These are phyloP conservation scores for Austrolebias charrua DNA, from an alignment of 2,797 vertebrate species.

Conservation along the genomic window DNA sequence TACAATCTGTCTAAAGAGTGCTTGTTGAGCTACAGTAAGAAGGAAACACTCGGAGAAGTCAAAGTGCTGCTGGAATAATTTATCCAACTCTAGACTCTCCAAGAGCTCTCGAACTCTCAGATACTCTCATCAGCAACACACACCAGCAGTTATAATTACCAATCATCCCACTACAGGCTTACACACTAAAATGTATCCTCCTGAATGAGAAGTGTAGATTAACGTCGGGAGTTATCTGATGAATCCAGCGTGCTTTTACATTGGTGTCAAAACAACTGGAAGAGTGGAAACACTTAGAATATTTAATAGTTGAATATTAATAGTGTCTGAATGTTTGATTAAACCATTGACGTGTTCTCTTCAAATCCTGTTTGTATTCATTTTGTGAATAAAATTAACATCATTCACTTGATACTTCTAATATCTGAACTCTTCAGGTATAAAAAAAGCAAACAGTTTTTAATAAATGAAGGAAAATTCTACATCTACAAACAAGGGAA, in stretches of 20 bases:
- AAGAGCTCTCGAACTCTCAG: constrained; percentile 47
- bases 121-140: constrained; percentile 32
- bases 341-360: not conserved
- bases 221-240: constrained; percentile 20
- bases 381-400: not conserved
- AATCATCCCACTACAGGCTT: constrained; percentile 2
- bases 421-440: not conserved
- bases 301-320: not conserved
- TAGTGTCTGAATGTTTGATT: not conserved
- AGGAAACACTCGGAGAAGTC: constrained; percentile 48
- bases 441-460: not conserved
- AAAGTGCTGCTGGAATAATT: constrained; percentile 65
- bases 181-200: constrained; percentile 22
- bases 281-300: not conserved
- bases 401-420: not conserved
- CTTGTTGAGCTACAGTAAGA: constrained; percentile 47
- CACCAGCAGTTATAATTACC: constrained; percentile 42
- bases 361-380: not conserved
- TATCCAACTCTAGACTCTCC: constrained; percentile 53
- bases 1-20: constrained; percentile 47
- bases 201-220: constrained; percentile 27
- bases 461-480: not conserved
- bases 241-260: not conserved
- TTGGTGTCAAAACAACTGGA: not conserved
- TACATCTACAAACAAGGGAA: not conserved